Evolutionary conservation across 2,797 vertebrate species (phyloP), one percentile per base, ranked within the genome.

Genomic region (Esox lucius): DNA sequence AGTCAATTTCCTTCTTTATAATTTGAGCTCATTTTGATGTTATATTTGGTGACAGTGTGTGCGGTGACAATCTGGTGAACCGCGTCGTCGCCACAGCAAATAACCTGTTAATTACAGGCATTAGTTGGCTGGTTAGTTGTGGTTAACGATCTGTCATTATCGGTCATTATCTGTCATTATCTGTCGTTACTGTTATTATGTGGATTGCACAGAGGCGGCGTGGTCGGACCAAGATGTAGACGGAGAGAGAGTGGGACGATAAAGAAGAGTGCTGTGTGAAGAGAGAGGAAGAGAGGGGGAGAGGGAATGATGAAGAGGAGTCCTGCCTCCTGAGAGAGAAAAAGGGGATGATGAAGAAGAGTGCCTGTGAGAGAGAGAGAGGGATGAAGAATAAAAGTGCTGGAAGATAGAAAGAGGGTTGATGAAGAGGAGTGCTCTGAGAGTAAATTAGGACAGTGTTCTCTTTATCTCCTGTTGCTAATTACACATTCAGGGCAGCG

Each of bases 401-500:
- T 46, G 1, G 8, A 46, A 8, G 7, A 8, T 46, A 46, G 42
- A 19, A 53, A 46, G 42, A 12, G 42, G 42, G 51, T 53, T 53
- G 51, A n/a, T 19, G 51, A n/a, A 56, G 53, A 56, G 19, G 17
- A 56, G 51, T 7, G 51, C 19, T 56, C 17, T 51, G 35, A 46
- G 42, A 73, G 72, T 79, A 81, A 85, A 85, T 81, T 76, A 77
- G 82, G 79, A 75, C 80, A 81, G 84, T 66, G 6, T n/a, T 11
- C 4, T 53, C 78, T 79, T 77, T 81, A 75, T 79, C 78, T 83
- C 76, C 76, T 76, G 79, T 82, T 83, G 81, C 83, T 84, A 85
- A 85, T 85, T 86, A 82, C 80, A 84, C 82, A 88, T 88, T 86
- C 83, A 86, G 79, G 79, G 75, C 82, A 80, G 51, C 51, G 56